These are phyloP conservation scores for Drosophila azteca DNA, from an alignment of 1,140 invertebrate species.

Conservation along the genomic window DNA sequence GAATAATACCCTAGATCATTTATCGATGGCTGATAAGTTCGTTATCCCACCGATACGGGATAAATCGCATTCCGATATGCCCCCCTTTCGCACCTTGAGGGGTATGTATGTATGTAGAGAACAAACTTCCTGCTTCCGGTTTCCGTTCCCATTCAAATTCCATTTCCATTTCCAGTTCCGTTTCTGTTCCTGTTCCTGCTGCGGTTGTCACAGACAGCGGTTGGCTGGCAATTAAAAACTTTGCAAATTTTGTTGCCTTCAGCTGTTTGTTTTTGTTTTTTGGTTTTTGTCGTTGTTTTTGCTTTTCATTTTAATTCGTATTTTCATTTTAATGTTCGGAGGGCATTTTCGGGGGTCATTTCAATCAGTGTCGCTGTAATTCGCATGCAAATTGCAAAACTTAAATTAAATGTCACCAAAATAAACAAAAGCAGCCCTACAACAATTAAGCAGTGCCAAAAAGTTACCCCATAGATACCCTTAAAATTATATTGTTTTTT, in stretches of 20 bases:
- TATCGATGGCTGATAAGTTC: too few species aligned
- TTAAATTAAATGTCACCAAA: conserved; percentile 74
- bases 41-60: too few species aligned
- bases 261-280: conserved; percentile 11
- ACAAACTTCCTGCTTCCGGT: conserved; percentile 27
- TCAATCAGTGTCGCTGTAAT: conserved; percentile 60
- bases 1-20: too few species aligned
- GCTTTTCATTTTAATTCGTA: conserved; percentile 25
- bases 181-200: conserved; percentile 8
- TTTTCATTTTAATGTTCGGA: conserved; percentile 15
- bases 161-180: not conserved
- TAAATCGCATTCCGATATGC: not conserved
- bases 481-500: too few species aligned
- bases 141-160: not conserved
- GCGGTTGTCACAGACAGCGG: conserved; percentile 74
- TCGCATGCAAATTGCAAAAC: conserved; percentile 74
- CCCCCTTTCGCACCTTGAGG: not conserved
- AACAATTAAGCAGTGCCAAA: not conserved
- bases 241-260: conserved; percentile 55
- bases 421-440: conserved; percentile 24
- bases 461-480: too few species aligned
- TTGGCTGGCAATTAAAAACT: conserved; percentile 79
- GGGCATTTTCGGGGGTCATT: conserved; percentile 41
- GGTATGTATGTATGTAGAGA: not conserved
- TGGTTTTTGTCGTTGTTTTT: too few species aligned